Percentiles rank a stretch among this genome's conserved stretches.
Conservation (phyloP, 1,140 invertebrate genomes). For the Babylonia areolata region DNA sequence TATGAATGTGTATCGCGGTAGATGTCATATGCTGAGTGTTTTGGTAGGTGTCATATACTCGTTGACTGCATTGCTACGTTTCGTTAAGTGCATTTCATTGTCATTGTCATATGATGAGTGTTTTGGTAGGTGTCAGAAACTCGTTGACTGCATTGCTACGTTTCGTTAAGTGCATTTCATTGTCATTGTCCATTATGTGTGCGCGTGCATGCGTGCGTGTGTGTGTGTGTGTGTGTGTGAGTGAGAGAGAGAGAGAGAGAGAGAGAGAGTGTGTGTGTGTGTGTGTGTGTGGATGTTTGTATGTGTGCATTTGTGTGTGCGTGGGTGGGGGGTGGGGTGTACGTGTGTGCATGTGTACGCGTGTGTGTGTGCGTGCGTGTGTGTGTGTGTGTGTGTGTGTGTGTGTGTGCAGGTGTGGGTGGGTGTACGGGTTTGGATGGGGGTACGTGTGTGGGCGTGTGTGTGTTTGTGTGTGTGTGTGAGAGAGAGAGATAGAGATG, state of each 20-base stretch:
- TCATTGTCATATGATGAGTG: too few species aligned
- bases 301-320: neutral
- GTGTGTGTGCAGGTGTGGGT: neutral
- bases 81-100: too few species aligned
- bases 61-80: too few species aligned
- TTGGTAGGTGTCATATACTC: too few species aligned
- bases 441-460: neutral
- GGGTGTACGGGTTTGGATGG: neutral
- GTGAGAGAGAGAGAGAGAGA: neutral
- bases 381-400: slow-evolving; percentile 21
- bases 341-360: neutral
- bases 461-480: neutral
- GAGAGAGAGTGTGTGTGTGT: neutral
- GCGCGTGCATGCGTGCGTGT: neutral
- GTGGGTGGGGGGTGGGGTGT: neutral
- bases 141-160: too few species aligned
- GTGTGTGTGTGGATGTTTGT: neutral
- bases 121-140: too few species aligned
- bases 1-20: too few species aligned
- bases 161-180: too few species aligned
- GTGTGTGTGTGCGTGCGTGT: slow-evolving; percentile 21
- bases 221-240: neutral
- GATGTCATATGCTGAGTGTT: too few species aligned
- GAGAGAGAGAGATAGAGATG: too few species aligned
- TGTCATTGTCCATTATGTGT: too few species aligned